Conservation (phyloP, 2,113 vertebrate genomes). For the Dicaeum eximium region DNA sequence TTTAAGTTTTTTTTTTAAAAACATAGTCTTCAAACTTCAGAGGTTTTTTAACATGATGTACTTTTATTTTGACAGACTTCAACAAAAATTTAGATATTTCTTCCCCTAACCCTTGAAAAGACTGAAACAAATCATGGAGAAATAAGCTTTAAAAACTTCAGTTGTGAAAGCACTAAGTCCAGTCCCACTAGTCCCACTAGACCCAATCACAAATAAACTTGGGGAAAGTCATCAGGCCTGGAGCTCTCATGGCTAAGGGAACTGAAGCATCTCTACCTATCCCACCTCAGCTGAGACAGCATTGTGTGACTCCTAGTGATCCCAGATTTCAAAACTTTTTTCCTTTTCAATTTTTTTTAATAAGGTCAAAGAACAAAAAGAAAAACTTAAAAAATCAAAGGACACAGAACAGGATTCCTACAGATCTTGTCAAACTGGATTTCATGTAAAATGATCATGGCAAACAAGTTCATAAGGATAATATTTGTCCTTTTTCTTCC, state of each 20-base stretch:
- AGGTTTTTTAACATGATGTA: not conserved
- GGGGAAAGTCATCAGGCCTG: not conserved
- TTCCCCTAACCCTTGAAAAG: not conserved
- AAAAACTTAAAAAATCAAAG: not conserved
- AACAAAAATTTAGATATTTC: not conserved
- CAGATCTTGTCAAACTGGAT: not conserved
- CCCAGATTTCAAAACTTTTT: not conserved
- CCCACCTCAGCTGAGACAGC: not conserved
- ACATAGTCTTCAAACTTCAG: not conserved
- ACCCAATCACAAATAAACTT: not conserved
- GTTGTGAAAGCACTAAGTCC: not conserved
- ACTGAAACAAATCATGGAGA: not conserved
- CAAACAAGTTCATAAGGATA: not conserved
- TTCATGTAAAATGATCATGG: not conserved
- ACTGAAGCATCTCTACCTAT: accelerated
- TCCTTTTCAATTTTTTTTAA: not conserved
- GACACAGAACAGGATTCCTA: not conserved
- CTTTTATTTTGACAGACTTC: not conserved
- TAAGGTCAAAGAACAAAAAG: not conserved
- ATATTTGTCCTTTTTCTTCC: not conserved
- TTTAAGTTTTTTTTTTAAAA: not conserved
- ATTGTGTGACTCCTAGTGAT: not conserved
- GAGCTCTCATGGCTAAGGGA: not conserved
- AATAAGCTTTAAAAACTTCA: not conserved
- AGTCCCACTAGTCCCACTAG: not conserved